These are phyloP conservation scores for Erythrolamprus reginae DNA, from an alignment of 2,113 vertebrate species.

Conservation along the genomic window DNA sequence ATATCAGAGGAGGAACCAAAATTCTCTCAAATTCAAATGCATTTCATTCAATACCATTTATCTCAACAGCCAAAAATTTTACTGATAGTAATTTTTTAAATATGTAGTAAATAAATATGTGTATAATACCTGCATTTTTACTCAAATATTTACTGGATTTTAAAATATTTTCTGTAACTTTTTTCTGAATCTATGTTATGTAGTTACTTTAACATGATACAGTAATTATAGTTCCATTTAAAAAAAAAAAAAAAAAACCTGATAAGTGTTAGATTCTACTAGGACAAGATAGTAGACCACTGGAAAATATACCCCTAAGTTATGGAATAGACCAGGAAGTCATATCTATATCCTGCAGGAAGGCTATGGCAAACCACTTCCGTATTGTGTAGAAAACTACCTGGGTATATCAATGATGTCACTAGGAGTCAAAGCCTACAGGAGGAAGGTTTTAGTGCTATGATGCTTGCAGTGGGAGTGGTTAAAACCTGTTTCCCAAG, in stretches of 20 bases:
- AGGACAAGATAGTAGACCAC: background rate
- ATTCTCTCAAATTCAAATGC: background rate
- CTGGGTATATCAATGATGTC: background rate
- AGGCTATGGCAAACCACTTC: background rate
- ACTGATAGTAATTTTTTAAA: background rate
- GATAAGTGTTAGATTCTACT: background rate
- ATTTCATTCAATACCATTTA: background rate
- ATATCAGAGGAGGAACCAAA: background rate
- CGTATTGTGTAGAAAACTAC: background rate
- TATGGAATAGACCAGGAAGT: background rate
- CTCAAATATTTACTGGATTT: background rate
- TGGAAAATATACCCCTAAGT: background rate
- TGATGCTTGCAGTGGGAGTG: background rate
- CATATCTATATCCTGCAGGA: background rate
- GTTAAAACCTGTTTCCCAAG: background rate
- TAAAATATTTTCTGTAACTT: background rate
- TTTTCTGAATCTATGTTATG: background rate
- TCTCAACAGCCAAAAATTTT: background rate
- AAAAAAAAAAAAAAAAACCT: background rate
- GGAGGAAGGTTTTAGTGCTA: background rate
- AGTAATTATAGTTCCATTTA: background rate
- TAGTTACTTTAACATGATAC: background rate
- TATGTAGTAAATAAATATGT: background rate
- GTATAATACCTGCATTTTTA: background rate
- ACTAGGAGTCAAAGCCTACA: background rate